Evolutionary conservation across 2,797 vertebrate species (phyloP), one percentile per base, ranked within the genome.

Genomic region (Trichosurus vulpecula): DNA sequence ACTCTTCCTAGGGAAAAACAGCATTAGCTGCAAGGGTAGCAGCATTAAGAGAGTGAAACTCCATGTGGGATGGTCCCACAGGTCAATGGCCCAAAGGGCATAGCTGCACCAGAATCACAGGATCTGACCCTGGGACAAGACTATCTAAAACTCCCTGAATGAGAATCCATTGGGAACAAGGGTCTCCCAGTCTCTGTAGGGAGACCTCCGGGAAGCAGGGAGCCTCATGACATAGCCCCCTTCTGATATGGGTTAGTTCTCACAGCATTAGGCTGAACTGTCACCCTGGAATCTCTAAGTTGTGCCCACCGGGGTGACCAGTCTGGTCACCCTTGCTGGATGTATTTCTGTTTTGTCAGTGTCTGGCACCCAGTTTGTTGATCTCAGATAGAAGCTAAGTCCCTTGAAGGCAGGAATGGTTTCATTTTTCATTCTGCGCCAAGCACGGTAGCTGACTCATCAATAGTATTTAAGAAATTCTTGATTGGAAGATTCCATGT

Each of bases 41-140:
- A 95, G 99, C 99, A 0, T 99, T 99, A 98, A 99, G 99, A 0
- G 99, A 98, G 89, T 99, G 31, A 99, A 97, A 99, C 99, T 92
- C 99, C 99, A 98, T 99, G 99, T 99, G 99, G 99, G 99, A 99
- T 99, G 97, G 99, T 95, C 0, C 97, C 99, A 52, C 99, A 99
- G 92, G 99, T 99, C 0, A 99, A 96, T 0, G 99, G 99, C 93
- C 99, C 99, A 97, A 66, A 99, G 94, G 54, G 99, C 98, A 56
- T 99, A 99, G 0, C 99, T 99, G 95, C 99, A 98, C 99, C 99
- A 99, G 66, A 99, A 99, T 98, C 99, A 12, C 98, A 99, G 95
- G 99, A 99, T 4, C 99, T 99, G 87, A 99, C 99, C 98, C 99
- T 99, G 97, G 90, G 93, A 95, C 92, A 41, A 58, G 29, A 58